Percentiles rank a stretch among this genome's conserved stretches.
These are phyloP conservation scores for Heterohyrax brucei DNA, from an alignment of 2,797 vertebrate species.

Conservation along the genomic window DNA sequence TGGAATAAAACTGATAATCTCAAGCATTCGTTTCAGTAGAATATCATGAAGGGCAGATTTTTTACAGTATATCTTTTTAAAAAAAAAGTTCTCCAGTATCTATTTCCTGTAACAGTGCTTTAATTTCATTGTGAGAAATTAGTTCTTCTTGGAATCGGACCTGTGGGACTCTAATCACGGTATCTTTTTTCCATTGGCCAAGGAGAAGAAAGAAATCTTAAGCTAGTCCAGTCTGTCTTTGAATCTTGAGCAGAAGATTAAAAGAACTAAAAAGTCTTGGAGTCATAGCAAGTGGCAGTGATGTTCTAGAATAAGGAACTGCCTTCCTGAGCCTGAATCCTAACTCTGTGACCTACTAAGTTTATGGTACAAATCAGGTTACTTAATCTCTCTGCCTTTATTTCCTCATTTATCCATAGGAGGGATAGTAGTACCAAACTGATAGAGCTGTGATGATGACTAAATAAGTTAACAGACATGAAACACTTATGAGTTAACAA, in stretches of 20 bases:
- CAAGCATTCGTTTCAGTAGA: not conserved
- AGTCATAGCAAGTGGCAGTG: not conserved
- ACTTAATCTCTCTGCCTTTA: not conserved
- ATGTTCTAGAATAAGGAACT: not conserved
- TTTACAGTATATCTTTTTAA: not conserved
- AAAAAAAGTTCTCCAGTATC: not conserved
- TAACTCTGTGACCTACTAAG: not conserved
- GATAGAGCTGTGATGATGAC: not conserved
- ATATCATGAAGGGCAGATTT: not conserved
- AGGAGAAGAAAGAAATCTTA: not conserved
- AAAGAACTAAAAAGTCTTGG: not conserved
- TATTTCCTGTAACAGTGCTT: not conserved
- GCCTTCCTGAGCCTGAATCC: not conserved
- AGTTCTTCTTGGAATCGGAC: conserved; percentile 10
- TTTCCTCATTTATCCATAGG: not conserved
- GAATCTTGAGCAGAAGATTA: not conserved
- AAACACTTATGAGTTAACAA: not conserved
- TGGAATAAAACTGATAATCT: not conserved
- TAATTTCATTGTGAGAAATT: conserved; percentile 61
- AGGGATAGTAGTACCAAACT: not conserved
- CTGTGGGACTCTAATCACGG: not conserved
- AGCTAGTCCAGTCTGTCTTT: not conserved
- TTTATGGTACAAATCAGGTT: not conserved
- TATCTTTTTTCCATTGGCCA: not conserved
- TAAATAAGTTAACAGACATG: not conserved